These are phyloP conservation scores for Xanthorhoe spadicearia DNA, from an alignment of 2,888 invertebrate genomes.

Conservation along the genomic window DNA sequence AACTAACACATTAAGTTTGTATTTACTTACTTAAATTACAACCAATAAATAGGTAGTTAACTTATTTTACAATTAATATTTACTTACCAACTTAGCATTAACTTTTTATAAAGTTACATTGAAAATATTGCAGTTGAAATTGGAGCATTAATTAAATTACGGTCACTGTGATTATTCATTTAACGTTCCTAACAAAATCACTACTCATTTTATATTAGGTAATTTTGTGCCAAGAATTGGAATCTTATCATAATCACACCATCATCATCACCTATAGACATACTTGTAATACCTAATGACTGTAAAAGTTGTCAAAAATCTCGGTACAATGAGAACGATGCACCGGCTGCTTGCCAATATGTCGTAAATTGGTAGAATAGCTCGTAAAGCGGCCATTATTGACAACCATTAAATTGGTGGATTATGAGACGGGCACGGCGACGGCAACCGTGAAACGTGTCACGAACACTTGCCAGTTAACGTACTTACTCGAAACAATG, in stretches of 20 bases:
- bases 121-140: neutral
- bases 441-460: constrained; percentile 34
- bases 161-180: neutral
- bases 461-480: constrained; percentile 23
- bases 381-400: constrained; percentile 79
- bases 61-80: too few species aligned
- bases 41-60: too few species aligned
- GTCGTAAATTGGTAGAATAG: constrained; percentile 78
- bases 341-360: constrained; percentile 75
- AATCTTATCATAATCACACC: too few species aligned
- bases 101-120: neutral
- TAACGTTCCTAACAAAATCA: neutral
- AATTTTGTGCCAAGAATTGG: neutral
- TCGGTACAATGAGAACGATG: constrained; percentile 57
- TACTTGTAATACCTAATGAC: neutral
- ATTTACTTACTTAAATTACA: too few species aligned
- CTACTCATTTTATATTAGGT: neutral
- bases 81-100: too few species aligned
- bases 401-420: constrained; percentile 74
- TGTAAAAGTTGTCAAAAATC: constrained; percentile 37
- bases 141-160: too few species aligned
- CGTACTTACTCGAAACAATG: constrained; percentile 24
- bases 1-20: too few species aligned
- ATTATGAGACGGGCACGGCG: constrained; percentile 65
- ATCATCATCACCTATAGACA: too few species aligned